Evolutionary conservation across 2,797 vertebrate genomes (phyloP), one percentile per base, ranked within the genome.

Genomic region (Varecia variegata): DNA sequence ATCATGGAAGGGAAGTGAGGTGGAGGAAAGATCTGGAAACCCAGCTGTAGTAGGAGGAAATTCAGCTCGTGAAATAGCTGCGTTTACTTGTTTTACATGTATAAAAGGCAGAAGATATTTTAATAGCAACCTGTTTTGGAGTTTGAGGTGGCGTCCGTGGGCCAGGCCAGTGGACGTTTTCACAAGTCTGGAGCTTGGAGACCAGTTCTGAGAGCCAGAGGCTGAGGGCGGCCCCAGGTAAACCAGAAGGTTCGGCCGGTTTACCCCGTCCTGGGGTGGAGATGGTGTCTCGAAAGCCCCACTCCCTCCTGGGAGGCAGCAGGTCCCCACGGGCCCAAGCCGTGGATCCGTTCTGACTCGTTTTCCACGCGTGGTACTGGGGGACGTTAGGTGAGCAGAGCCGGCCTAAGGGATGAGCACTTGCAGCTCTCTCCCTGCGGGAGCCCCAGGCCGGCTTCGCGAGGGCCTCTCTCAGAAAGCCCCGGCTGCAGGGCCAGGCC

Each of bases 21-120:
- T 32, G 27, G 54, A 12, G 43, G 35, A 18, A 52, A 54, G 9
- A 3, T 35, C 25, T 50, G 30, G 90, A 74, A 40, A 5, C 9
- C 17, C 2, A 13, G 40, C 62, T 13, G 17, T 12, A 17, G 30
- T 23, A 4, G 17, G 10, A 17, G 43, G 25, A 40, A 25, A 1
- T 2, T 9, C 3, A 14, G 38, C 43, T 45, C 60, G 9, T 0
- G 17, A 38, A 35, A 7, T 3, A n/a, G 14, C 43, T 5, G 21
- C 12, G 5, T 9, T 3, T 1, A 11, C 3, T 2, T 17, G 4
- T 27, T 11, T 35, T 15, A 7, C 8, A 0, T 7, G 5, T 2
- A 4, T 2, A 7, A 62, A 30, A 32, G 30, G 6, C 13, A 1
- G 5, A 4, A 43, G 35, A 3, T 0, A 9, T 20, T 50, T 17